Base-by-base conservation (phyloP, 2,888 invertebrate genomes). In the Caenorhabditis sp. region DNA sequence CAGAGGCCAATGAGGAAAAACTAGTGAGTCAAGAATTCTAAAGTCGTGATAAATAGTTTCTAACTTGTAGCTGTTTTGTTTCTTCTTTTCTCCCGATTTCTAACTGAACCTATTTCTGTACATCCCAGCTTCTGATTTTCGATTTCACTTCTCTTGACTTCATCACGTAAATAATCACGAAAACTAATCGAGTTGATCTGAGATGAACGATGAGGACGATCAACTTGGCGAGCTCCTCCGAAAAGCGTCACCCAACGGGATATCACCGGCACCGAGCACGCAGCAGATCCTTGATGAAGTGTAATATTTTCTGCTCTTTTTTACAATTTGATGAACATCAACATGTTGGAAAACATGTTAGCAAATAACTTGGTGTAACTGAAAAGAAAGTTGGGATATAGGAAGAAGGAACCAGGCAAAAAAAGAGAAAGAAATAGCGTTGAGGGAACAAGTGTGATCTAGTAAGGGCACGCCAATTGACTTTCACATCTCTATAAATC, bases 141-240 rank as follows among this genome's bases (percentile, higher is more conserved):
- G n/a, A n/a, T n/a, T n/a, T n/a, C n/a, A n/a, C n/a, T n/a, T n/a
- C n/a, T n/a, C n/a, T 19, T n/a, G 16, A 3, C 4, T n/a, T 19
- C 47, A 19, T 10, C 12, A 38, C 2, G 12, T n/a, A 47, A n/a
- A 3, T 44, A 5, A 31, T 12, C 19, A 56, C 24, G 22, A n/a
- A 4, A 59, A 38, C 22, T 61, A 61, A 61, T 61, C 22, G 12
- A 14, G n/a, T 44, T 63, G 44, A 44, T n/a, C 16, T 26, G 44
- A 59, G 64, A 83, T 83, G 83, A 69, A 83, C 66, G 31, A 69
- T 10, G 83, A 83, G 69, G 83, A 83, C 79, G 79, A 83, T 54
- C 74, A 64, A 24, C 74, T 83, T 24, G 58, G 70, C 28, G 83
- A 83, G 72, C 83, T 83, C 14, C 66, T 75, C 41, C 63, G 83